These are phyloP conservation scores for Phlogophora meticulosa DNA, from an alignment of 2,888 invertebrate species.

Conservation along the genomic window DNA sequence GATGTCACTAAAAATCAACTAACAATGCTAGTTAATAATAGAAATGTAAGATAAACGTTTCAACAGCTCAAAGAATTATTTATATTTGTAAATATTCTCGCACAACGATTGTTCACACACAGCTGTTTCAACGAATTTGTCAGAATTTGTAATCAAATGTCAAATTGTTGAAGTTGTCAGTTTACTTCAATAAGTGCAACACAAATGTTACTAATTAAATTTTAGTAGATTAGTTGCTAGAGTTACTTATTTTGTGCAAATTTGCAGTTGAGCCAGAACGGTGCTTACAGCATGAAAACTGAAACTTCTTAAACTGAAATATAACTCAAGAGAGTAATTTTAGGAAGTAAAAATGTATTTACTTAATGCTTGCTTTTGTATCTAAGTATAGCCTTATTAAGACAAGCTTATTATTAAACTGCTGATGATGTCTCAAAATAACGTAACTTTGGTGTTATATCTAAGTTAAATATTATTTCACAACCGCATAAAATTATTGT, in stretches of 20 bases:
- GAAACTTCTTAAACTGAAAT: background rate
- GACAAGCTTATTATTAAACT: too few relatives aligned
- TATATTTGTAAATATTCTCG: slow-evolving; percentile 62
- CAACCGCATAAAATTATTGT: too few relatives aligned
- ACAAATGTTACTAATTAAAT: slow-evolving; percentile 10
- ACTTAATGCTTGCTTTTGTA: background rate
- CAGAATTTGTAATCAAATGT: slow-evolving; percentile 30
- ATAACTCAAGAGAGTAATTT: too few relatives aligned
- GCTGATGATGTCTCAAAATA: too few relatives aligned
- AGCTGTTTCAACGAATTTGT: slow-evolving; percentile 60
- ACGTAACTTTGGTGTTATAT: too few relatives aligned
- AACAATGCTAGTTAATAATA: slow-evolving; percentile 33
- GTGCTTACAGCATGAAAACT: too few relatives aligned
- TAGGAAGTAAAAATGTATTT: background rate
- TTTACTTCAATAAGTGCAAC: slow-evolving; percentile 23
- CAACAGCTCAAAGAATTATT: slow-evolving; percentile 46
- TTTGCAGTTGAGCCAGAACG: background rate
- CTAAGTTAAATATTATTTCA: too few relatives aligned
- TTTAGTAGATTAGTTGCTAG: slow-evolving; percentile 9
- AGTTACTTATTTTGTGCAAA: background rate
- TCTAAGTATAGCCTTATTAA: too few relatives aligned
- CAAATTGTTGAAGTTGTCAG: slow-evolving; percentile 34
- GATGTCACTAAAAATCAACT: slow-evolving; percentile 31
- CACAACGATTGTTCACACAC: slow-evolving; percentile 53
- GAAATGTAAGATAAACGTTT: slow-evolving; percentile 17